Evolutionary conservation across 2,797 vertebrate genomes (phyloP).

Genomic region (Novumbra hubbsi): DNA sequence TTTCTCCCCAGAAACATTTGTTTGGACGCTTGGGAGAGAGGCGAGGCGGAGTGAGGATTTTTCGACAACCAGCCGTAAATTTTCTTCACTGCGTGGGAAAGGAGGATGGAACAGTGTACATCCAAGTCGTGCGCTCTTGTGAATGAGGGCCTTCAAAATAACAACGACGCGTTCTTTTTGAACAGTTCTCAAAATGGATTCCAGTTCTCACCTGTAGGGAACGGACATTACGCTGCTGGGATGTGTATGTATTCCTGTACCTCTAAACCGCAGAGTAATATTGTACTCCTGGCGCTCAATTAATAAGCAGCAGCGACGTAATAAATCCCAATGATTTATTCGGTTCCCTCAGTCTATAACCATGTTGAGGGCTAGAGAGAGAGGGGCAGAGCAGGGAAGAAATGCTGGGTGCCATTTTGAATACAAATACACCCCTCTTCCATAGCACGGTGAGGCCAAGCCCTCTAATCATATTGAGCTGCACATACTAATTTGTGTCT

Average conservation of each 20-base stretch:
- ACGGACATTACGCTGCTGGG: slow-evolving; percentile 28
- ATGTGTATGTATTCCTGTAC: slow-evolving; percentile 41
- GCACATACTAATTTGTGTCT: neutral
- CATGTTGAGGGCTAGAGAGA: slow-evolving; percentile 50
- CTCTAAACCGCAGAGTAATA: slow-evolving; percentile 69
- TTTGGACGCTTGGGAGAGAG: neutral
- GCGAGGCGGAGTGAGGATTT: slow-evolving; percentile 8
- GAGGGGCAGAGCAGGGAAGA: neutral
- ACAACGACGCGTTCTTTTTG: neutral
- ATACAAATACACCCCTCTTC: neutral
- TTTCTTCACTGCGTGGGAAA: neutral
- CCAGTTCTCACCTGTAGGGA: slow-evolving; percentile 44
- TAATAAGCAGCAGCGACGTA: slow-evolving; percentile 68
- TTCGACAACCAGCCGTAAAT: neutral
- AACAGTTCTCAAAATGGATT: slow-evolving; percentile 41
- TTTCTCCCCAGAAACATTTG: slow-evolving; percentile 14
- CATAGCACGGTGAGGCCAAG: neutral
- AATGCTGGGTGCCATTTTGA: neutral
- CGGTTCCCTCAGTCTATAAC: slow-evolving; percentile 70
- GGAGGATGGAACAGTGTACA: slow-evolving; percentile 6
- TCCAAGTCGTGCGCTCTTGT: slow-evolving; percentile 5
- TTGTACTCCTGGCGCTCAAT: slow-evolving; percentile 68
- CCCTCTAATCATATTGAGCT: neutral
- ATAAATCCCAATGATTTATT: slow-evolving; percentile 75
- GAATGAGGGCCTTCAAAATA: slow-evolving; percentile 13